Base-by-base conservation (phyloP, 2,113 vertebrate species). In the Agapornis roseicollis region DNA sequence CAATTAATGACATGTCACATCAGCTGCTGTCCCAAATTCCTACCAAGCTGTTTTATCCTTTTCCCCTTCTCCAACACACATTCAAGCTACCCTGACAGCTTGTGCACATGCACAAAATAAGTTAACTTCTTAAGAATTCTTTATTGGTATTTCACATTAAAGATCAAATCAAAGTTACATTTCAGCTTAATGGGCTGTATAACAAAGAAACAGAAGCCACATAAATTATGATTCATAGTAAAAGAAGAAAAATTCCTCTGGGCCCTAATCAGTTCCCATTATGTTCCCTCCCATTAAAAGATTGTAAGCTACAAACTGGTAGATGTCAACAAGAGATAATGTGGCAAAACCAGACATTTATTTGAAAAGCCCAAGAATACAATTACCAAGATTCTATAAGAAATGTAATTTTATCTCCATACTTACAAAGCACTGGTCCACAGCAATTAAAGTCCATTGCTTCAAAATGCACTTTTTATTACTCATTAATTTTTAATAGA, bases 321-420 rank as follows among this genome's bases (percentile, higher is more conserved):
- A 96, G 56, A 71, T 74, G 56, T 64, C 86, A 90, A 86, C 64
- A 88, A 92, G 33, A 92, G 65, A 46, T 80, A 63, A 86, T n/a
- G 39, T 33, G 80, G 41, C 42, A 58, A 80, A 80, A 74, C 7
- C 5, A 83, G 41, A 74, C 33, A 74, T 17, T 33, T 81, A 28
- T 15, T 31, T 47, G 35, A 81, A 92, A 94, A 89, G 13, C 35
- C 52, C 46, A 73, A 64, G n/a, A 94, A 85, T 6, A 53, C 24
- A 78, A 70, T 10, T 6, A 80, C 4, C 39, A 68, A 47, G 33
- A 50, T 24, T 74, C 65, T 39, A 46, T 31, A 46, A 78, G 46
- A 83, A 80, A 85, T n/a, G 60, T 33, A 53, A 39, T 90, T 94
- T 90, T 66, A 55, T 63, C 35, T 90, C 28, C 28, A 6, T n/a